Evolutionary conservation across 2,113 vertebrate genomes (phyloP).

Genomic region (Pycnonotus jocosus): DNA sequence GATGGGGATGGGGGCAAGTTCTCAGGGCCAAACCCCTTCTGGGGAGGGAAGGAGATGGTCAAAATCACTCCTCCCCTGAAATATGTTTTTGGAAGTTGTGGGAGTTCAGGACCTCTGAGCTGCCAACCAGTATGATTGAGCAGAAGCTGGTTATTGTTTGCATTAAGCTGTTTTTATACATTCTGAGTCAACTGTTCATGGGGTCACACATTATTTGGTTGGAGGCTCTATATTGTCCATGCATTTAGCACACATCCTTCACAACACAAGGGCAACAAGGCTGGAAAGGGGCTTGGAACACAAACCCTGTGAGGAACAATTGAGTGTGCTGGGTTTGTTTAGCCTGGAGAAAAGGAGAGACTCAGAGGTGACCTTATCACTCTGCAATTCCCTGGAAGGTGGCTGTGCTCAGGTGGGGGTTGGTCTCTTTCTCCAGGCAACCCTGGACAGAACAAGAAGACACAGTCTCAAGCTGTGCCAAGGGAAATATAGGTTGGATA

Average conservation of each 20-base stretch:
- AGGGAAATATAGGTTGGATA: no score
- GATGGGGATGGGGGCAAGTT: fast-evolving
- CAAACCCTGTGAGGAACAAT: no score
- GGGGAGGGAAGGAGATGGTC: not conserved
- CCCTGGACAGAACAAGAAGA: no score
- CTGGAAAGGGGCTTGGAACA: no score
- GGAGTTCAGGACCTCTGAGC: not conserved
- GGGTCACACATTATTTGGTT: not conserved
- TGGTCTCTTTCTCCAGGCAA: no score
- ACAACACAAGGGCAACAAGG: not conserved
- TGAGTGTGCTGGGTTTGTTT: no score
- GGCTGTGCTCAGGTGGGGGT: no score
- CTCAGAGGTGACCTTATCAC: no score
- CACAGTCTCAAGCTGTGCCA: no score
- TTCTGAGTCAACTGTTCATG: not conserved
- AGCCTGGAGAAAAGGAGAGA: no score
- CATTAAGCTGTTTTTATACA: no score
- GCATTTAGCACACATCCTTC: not conserved
- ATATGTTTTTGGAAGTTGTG: fast-evolving
- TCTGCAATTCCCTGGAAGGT: no score
- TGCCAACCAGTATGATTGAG: not conserved
- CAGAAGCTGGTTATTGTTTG: not conserved
- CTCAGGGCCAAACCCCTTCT: fast-evolving
- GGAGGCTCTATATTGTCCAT: not conserved
- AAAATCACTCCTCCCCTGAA: not conserved